A percentile compares a stretch with the other conserved stretches of the same genome.
Evolutionary conservation across 1,140 invertebrate species (phyloP).

Genomic region (Diploscapter pachys): DNA sequence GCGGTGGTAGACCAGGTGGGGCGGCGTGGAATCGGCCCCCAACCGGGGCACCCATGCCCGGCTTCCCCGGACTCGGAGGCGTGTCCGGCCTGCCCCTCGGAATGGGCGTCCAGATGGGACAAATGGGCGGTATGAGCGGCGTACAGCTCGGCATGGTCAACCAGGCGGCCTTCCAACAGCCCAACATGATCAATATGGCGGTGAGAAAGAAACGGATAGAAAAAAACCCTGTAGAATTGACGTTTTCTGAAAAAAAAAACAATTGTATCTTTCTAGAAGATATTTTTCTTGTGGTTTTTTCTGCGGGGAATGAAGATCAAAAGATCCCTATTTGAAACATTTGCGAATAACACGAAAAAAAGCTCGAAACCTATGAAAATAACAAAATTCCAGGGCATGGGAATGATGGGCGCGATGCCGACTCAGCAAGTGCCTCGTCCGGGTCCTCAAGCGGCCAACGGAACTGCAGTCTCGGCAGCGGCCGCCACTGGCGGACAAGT

Average conservation of each 20-base stretch:
- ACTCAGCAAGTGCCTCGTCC: not conserved
- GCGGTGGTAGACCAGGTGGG: slow-evolving; percentile 17
- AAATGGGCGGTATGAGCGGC: slow-evolving; percentile 26
- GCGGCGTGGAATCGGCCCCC: not conserved
- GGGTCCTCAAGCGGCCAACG: not conserved
- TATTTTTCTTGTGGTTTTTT: not conserved
- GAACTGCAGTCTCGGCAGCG: not conserved
- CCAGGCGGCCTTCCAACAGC: slow-evolving; percentile 21
- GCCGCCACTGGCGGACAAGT: no score
- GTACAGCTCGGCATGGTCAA: slow-evolving; percentile 22
- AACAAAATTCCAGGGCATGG: no score
- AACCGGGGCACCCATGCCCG: slow-evolving; percentile 13
- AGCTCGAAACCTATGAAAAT: no score
- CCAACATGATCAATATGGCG: slow-evolving; percentile 17
- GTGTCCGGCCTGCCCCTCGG: not conserved
- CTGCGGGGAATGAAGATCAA: no score
- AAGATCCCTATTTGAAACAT: no score
- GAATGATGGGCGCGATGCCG: not conserved
- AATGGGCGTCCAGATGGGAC: no score
- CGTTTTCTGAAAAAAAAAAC: not conserved
- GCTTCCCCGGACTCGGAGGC: slow-evolving; percentile 9
- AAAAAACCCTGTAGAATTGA: not conserved
- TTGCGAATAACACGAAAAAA: no score
- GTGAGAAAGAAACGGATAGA: slow-evolving; percentile 1
- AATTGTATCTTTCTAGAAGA: not conserved